phyloP scores from a whole-genome alignment of 2,888 invertebrate species.

The Coleophora deauratella region DNA sequence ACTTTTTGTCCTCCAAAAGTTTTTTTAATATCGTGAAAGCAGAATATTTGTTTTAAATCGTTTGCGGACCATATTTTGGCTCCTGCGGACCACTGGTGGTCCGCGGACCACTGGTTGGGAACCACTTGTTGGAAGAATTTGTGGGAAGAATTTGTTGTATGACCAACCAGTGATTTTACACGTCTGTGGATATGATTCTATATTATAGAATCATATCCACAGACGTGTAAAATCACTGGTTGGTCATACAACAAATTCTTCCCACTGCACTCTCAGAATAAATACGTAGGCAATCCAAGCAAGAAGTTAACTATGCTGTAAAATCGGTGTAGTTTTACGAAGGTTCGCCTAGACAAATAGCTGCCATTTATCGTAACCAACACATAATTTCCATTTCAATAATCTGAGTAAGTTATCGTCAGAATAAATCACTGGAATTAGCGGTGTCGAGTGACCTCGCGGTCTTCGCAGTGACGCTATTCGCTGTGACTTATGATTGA shows the following conservation, averaged over 20 bases:
- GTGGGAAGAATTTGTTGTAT: background rate
- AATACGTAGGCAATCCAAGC: conserved; percentile 5
- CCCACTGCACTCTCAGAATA: background rate
- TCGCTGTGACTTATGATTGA: conserved; percentile 6
- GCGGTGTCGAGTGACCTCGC: conserved; percentile 15
- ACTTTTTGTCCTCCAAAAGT: too few relatives aligned
- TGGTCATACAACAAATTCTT: background rate
- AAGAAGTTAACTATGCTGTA: conserved; percentile 10
- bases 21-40: too few relatives aligned
- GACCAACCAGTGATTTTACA: too few relatives aligned
- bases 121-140: too few relatives aligned
- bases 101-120: too few relatives aligned
- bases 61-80: too few relatives aligned
- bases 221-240: too few relatives aligned
- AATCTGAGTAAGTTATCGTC: conserved; percentile 36
- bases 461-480: conserved; percentile 7
- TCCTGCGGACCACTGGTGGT: too few relatives aligned
- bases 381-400: conserved; percentile 38
- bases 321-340: conserved; percentile 13
- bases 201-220: too few relatives aligned
- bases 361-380: conserved; percentile 35
- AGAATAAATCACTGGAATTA: conserved; percentile 33
- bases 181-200: too few relatives aligned
- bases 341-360: conserved; percentile 29
- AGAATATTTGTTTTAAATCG: too few relatives aligned